These are phyloP conservation scores for Kryptolebias ocellatus DNA, from an alignment of 2,797 vertebrate species.

Conservation along the genomic window DNA sequence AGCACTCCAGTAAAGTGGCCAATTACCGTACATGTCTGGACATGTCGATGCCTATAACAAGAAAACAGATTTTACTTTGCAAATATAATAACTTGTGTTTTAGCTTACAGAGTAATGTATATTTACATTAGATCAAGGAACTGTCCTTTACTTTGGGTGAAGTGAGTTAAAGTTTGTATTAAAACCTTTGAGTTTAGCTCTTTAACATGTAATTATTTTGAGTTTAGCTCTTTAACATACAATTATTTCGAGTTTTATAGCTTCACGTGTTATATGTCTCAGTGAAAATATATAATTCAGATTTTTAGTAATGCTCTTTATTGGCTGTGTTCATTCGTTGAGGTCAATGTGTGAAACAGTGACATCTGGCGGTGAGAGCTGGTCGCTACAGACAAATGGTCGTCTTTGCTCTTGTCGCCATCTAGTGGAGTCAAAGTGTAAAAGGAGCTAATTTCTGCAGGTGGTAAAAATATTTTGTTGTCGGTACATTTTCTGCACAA, in stretches of 20 bases:
- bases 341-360: neutral
- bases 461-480: neutral
- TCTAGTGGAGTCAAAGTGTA: slow-evolving; percentile 42
- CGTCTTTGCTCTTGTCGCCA: slow-evolving; percentile 53
- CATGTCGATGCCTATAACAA: slow-evolving; percentile 59
- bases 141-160: neutral
- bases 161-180: neutral
- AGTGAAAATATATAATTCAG: too few relatives aligned
- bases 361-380: slow-evolving; percentile 19
- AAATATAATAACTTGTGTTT: slow-evolving; percentile 31
- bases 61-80: slow-evolving; percentile 47
- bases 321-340: too few relatives aligned
- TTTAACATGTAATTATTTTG: too few relatives aligned
- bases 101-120: slow-evolving; percentile 2
- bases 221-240: too few relatives aligned
- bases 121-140: neutral
- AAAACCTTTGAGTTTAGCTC: too few relatives aligned
- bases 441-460: neutral
- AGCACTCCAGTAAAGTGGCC: slow-evolving; percentile 63
- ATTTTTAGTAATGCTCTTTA: too few relatives aligned
- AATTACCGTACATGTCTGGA: slow-evolving; percentile 72
- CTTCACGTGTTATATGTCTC: too few relatives aligned
- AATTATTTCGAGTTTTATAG: too few relatives aligned
- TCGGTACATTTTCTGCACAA: neutral
- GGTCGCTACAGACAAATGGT: neutral